These are phyloP conservation scores for Pristiophorus japonicus DNA, from an alignment of 2,113 vertebrate species.

Conservation along the genomic window DNA sequence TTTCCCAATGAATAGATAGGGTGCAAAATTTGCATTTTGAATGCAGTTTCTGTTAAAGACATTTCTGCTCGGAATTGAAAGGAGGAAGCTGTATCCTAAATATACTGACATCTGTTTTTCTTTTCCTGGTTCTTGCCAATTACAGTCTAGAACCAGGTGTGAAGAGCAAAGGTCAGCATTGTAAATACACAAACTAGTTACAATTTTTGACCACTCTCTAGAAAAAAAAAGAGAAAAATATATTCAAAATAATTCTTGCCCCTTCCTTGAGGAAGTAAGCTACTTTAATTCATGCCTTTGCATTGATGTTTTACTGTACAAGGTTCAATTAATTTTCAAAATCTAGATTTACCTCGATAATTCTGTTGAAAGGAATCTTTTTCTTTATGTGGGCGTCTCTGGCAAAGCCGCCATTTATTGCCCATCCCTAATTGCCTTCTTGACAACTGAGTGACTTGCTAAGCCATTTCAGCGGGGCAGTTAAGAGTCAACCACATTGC, in stretches of 20 bases:
- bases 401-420: no score
- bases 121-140: constrained; percentile 14
- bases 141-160: constrained; percentile 5
- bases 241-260: background rate
- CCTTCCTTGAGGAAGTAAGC: background rate
- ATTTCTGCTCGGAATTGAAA: background rate
- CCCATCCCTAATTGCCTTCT: no score
- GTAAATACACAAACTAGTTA: background rate
- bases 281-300: background rate
- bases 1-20: background rate
- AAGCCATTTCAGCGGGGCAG: no score
- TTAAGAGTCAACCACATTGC: no score
- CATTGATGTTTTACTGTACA: background rate
- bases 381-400: no score
- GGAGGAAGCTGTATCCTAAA: background rate
- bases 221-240: background rate
- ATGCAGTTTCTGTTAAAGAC: background rate
- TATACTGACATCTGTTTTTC: constrained; percentile 25
- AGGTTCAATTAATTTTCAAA: background rate
- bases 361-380: background rate
- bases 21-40: background rate
- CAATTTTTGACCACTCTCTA: background rate
- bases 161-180: constrained; percentile 35
- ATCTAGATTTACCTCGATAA: background rate
- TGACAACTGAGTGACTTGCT: no score